Base-by-base conservation (phyloP, 2,797 vertebrate species). In the Microchirus variegatus region DNA sequence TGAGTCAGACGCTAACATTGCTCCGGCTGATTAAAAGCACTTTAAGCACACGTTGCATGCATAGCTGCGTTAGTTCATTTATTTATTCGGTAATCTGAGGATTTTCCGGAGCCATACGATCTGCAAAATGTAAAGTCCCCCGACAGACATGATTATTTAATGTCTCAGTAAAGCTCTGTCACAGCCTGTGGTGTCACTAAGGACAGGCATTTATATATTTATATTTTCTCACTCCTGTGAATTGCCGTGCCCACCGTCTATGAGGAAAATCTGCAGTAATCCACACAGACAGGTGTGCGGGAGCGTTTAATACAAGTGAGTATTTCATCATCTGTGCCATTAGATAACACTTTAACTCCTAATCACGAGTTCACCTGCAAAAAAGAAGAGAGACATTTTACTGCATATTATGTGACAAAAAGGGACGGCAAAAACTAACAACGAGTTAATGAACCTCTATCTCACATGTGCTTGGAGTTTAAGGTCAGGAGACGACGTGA, bases 181-280 rank as follows among this genome's bases (percentile, higher is more conserved):
- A 31, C 31, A 31, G 31, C 31, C 31, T 31, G 5, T 5, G 54
- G 44, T 59, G 51, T 57, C 53, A 64, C 60, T 22, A 22, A 22
- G 22, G 22, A 22, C 62, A 48, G 63, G 62, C 53, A 63, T 47
- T 40, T 42, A 42, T 59, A 63, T 58, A 70, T 63, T 81, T 48
- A 71, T 81, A 76, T 80, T 78, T 67, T 78, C 57, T 67, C 36
- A 60, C 60, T 74, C 54, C 58, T 77, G 37, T 51, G 46, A 74
- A 57, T 54, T 67, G 69, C 53, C 70, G 52, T 52, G 48, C 64
- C 64, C 40, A 52, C 38, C 6, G 52, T 56, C 69, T 59, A 31
- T 51, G 54, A 59, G 67, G 57, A 77, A 80, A 88, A 84, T 79
- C 85, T 81, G 67, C 53, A 56, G 59, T 85, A 85, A 88, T 87